Conservation (phyloP, 2,797 vertebrate species). For the Mallotus villosus region DNA sequence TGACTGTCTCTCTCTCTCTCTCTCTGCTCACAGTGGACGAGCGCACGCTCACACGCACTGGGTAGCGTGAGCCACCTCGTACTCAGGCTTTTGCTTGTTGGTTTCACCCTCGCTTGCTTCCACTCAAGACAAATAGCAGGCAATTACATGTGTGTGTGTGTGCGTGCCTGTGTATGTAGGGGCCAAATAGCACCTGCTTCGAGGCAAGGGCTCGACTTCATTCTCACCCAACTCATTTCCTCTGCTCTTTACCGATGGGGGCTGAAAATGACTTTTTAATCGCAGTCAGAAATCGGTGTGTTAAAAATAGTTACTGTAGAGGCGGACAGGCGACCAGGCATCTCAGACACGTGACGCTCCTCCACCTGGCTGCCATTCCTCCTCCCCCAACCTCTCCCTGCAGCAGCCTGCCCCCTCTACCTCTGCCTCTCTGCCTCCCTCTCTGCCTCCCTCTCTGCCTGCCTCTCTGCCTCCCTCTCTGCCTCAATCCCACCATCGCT, state of each 20-base stretch:
- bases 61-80: background rate
- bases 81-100: constrained; percentile 1
- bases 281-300: constrained; percentile 20
- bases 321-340: constrained; percentile 15
- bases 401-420: background rate
- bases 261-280: constrained; percentile 48
- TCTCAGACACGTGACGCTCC: constrained; percentile 38
- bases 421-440: background rate
- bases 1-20: background rate
- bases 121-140: constrained; percentile 4
- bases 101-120: background rate
- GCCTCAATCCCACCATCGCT: too few species aligned
- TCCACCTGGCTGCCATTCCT: constrained; percentile 20
- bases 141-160: background rate
- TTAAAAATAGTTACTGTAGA: constrained; percentile 32
- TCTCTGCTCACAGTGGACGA: background rate
- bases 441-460: too few species aligned
- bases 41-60: background rate
- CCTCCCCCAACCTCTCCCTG: background rate
- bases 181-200: background rate
- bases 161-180: background rate
- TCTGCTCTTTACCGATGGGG: constrained; percentile 38
- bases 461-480: too few species aligned
- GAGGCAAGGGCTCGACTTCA: background rate
- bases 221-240: constrained; percentile 16